Conservation (phyloP, 2,888 invertebrate genomes). For the Phyllotreta cruciferae region DNA sequence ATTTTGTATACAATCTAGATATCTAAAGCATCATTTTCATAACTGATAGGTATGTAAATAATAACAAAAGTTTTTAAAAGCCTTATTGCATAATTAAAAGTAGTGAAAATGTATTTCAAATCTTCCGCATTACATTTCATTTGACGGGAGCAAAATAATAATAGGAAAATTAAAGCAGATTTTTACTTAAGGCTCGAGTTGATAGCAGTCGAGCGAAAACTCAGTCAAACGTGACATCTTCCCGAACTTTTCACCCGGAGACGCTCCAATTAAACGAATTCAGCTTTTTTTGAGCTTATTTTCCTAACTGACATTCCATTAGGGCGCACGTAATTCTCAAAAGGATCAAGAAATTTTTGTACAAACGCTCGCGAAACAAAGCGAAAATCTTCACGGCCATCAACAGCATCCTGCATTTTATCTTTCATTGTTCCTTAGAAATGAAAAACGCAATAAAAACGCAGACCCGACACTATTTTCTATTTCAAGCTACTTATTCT, state of each 20-base stretch:
- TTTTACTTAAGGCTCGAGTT: slow-evolving; percentile 13
- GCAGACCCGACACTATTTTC: no score
- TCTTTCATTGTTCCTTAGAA: background rate
- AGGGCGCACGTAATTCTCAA: slow-evolving; percentile 13
- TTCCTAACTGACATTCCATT: slow-evolving; percentile 27
- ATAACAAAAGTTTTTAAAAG: no score
- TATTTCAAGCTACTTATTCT: no score
- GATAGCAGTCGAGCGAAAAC: slow-evolving; percentile 12
- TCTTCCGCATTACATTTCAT: background rate
- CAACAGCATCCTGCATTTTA: slow-evolving; percentile 8
- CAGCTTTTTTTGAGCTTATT: slow-evolving; percentile 21
- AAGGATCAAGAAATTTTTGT: slow-evolving; percentile 9
- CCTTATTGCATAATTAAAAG: no score
- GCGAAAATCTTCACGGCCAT: slow-evolving; percentile 1
- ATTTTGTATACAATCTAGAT: no score
- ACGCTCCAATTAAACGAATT: slow-evolving; percentile 27
- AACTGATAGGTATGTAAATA: no score
- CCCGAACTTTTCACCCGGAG: slow-evolving; percentile 21
- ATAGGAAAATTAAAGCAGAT: slow-evolving; percentile 5
- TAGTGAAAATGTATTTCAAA: background rate
- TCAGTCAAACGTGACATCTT: slow-evolving; percentile 22
- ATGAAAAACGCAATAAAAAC: slow-evolving; percentile 2
- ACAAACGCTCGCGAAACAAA: background rate
- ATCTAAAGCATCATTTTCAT: no score
- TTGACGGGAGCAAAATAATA: background rate